A percentile compares a stretch with the other conserved stretches of the same genome.
phyloP scores from a whole-genome alignment of 1,140 invertebrate species.

The Heliconius himera region DNA sequence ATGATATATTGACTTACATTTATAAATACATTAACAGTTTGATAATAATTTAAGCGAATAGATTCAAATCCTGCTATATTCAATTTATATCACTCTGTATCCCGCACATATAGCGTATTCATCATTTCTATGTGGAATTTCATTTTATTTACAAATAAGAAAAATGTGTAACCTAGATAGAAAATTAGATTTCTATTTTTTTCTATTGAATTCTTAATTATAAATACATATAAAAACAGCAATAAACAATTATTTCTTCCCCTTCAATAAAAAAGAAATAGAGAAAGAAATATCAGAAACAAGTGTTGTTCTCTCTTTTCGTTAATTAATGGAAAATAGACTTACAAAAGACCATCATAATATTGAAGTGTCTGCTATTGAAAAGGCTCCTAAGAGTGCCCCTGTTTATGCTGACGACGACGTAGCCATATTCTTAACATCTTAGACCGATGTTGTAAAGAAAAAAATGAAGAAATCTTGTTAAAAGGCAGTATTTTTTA shows the following conservation, averaged over 20 bases:
- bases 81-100: no score
- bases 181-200: no score
- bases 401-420: background rate
- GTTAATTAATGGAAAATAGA: constrained; percentile 6
- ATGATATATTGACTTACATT: no score
- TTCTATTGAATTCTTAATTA: background rate
- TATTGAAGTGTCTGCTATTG: background rate
- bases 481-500: no score
- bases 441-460: background rate
- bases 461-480: background rate
- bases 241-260: background rate
- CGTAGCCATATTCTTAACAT: background rate
- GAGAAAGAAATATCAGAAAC: background rate
- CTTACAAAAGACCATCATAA: background rate
- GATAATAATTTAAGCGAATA: no score
- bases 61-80: no score
- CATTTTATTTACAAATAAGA: no score
- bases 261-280: background rate
- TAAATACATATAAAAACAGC: background rate
- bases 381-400: background rate
- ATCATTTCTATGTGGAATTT: no score
- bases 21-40: no score
- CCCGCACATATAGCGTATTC: no score
- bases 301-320: background rate
- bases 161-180: no score